Conservation (phyloP, 2,797 vertebrate species). For the Anguilla anguilla region DNA sequence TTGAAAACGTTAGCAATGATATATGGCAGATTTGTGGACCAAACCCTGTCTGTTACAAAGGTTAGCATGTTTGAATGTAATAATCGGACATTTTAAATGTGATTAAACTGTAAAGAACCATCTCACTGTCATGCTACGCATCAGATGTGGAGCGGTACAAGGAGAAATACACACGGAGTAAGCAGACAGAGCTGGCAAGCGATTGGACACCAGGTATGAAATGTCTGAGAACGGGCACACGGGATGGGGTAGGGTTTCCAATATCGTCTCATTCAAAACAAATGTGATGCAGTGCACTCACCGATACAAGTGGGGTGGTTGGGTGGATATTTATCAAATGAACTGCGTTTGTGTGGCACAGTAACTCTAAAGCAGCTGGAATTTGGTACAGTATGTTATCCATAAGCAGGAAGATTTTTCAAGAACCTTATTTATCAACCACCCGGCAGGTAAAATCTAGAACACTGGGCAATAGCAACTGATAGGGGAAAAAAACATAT, state of each 20-base stretch:
- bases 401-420: neutral
- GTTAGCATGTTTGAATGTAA: neutral
- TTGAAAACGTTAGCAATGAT: too few species aligned
- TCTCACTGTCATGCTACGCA: slow-evolving; percentile 16
- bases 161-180: slow-evolving; percentile 67
- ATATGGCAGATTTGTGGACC: neutral
- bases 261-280: neutral
- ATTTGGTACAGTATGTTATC: neutral
- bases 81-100: neutral
- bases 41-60: neutral
- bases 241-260: neutral
- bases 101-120: neutral
- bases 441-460: neutral
- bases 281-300: neutral
- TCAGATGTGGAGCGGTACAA: slow-evolving; percentile 77
- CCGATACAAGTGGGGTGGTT: neutral
- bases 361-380: neutral
- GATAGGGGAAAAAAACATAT: neutral
- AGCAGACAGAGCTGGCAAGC: slow-evolving; percentile 47
- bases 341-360: neutral
- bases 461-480: neutral
- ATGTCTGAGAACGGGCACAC: neutral
- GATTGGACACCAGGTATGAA: slow-evolving; percentile 76
- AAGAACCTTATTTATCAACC: neutral
- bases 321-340: neutral